Base-by-base conservation (phyloP, 2,113 vertebrate genomes). In the Heterotilapia buettikoferi region DNA sequence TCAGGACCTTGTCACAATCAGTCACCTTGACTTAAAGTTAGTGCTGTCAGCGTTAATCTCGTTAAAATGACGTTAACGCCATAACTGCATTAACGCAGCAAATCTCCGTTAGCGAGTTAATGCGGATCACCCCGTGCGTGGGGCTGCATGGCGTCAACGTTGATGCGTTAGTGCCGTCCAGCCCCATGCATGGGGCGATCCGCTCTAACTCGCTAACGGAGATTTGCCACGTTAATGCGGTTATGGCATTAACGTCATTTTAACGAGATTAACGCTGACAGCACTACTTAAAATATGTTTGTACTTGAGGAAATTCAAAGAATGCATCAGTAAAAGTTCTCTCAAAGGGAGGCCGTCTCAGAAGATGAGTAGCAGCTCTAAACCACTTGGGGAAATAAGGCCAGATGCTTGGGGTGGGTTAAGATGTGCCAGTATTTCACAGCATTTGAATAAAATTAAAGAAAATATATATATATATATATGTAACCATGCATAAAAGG, bases 121-220 rank as follows among this genome's bases (percentile, higher is more conserved):
- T n/a, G 50, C 18, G 8, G 50, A 52, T 19, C 0, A 0, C 47
- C 4, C 47, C 2, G 3, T 53, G 50, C 9, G 1, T 53, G 1
- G 50, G 50, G 47, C 47, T 5, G 47, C 18, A 50, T 5, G 47
- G 47, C 16, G 1, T 19, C 47, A 50, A 50, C 7, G 47, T 52
- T 52, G 18, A 52, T 18, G 0, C 47, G 2, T 52, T 52, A 52
- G 47, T 3, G 54, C 54, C 21, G 0, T 26, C 2, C 12, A 56
- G 21, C 21, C 12, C 21, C 21, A 57, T 0, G 24, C 54, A 26
- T 4, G 3, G 7, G 7, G 24, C 1, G 2, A 57, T 57, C 1
- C 3, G 1, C 1, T 0, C 7, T 59, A 16, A 59, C 24, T 29
- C 1, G 3, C 24, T 59, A 59, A 59, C 3, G 5, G 7, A 2